A percentile compares a stretch with the other conserved stretches of the same genome.
Evolutionary conservation across 2,113 vertebrate genomes (phyloP).

Genomic region (Delphinus delphis): DNA sequence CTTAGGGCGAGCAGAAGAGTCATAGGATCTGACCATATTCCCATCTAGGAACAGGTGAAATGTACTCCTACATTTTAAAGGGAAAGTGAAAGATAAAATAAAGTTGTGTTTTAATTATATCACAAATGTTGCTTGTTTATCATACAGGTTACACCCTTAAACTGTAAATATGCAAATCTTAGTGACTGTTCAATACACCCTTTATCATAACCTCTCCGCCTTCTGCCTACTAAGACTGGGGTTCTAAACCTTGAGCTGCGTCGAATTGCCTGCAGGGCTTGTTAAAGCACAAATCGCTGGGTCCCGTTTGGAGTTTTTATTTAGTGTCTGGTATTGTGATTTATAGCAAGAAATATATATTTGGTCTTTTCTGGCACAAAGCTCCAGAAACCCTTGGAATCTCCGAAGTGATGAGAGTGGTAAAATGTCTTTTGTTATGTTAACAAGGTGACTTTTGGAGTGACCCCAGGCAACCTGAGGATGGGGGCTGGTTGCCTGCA

Average conservation of each 20-base stretch:
- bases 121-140: neutral
- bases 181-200: neutral
- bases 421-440: neutral
- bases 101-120: neutral
- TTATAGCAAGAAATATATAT: neutral
- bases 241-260: neutral
- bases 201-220: neutral
- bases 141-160: neutral
- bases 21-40: neutral
- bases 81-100: neutral
- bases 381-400: neutral
- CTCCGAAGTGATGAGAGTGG: neutral
- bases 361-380: neutral
- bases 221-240: neutral
- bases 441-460: neutral
- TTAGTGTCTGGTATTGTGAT: neutral
- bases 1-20: neutral
- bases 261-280: neutral
- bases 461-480: neutral
- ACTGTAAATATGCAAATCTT: neutral
- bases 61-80: neutral
- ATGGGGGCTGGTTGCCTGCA: neutral
- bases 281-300: neutral
- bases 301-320: neutral
- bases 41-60: neutral